Conservation (phyloP, 1,140 invertebrate genomes). For the Paramacrobiotus metropolitanus region DNA sequence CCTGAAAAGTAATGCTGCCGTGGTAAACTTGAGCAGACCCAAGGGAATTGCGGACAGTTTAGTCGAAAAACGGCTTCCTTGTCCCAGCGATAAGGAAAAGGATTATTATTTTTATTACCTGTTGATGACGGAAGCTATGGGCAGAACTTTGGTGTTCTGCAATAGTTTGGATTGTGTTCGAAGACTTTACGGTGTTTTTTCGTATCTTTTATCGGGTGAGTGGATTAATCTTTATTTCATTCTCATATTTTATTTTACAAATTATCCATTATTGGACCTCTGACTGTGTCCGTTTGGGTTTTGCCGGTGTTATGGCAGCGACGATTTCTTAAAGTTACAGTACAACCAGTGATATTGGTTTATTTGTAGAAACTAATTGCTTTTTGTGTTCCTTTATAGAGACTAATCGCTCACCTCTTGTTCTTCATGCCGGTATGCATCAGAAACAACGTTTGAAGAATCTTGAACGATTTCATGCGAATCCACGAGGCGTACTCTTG, state of each 20-base stretch:
- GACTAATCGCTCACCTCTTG: slow-evolving; percentile 33
- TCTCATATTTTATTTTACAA: too few species aligned
- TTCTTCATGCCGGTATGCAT: slow-evolving; percentile 80
- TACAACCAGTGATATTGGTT: too few species aligned
- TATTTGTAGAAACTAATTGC: too few species aligned
- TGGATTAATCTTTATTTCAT: too few species aligned
- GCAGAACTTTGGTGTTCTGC: slow-evolving; percentile 80
- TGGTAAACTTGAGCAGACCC: slow-evolving; percentile 26
- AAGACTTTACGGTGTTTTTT: slow-evolving; percentile 51
- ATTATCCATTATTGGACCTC: too few species aligned
- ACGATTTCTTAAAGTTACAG: too few species aligned
- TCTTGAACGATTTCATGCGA: slow-evolving; percentile 62
- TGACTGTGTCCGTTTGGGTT: too few species aligned
- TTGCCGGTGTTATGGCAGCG: too few species aligned
- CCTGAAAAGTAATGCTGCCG: neutral
- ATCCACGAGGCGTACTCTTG: slow-evolving; percentile 49
- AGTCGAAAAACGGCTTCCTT: slow-evolving; percentile 52
- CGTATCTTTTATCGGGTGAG: slow-evolving; percentile 6
- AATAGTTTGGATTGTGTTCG: slow-evolving; percentile 85
- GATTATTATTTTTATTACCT: slow-evolving; percentile 87
- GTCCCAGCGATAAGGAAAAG: slow-evolving; percentile 27
- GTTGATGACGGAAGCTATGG: slow-evolving; percentile 44
- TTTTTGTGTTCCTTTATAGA: neutral
- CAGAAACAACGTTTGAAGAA: slow-evolving; percentile 82
- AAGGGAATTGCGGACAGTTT: slow-evolving; percentile 50